A percentile compares a stretch with the other conserved stretches of the same genome.
Evolutionary conservation across 1,140 invertebrate species (phyloP).

Genomic region (Cephus cinctus): DNA sequence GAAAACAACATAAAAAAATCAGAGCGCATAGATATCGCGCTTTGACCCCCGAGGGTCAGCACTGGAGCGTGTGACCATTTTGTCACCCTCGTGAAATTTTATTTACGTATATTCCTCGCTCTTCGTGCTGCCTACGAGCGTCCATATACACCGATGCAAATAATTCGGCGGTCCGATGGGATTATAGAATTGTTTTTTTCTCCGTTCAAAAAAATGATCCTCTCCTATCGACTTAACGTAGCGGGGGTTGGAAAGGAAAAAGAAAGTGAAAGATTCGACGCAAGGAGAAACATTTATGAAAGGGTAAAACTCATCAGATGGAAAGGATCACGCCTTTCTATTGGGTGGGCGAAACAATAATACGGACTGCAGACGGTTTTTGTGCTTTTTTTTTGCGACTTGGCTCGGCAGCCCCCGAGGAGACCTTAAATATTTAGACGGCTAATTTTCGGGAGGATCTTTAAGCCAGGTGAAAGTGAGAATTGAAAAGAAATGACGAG

Average conservation of each 20-base stretch:
- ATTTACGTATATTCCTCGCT: slow-evolving; percentile 44
- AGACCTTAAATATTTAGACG: slow-evolving; percentile 52
- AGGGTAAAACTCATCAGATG: slow-evolving; percentile 41
- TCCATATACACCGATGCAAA: neutral
- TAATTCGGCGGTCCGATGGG: no score
- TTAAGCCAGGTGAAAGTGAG: slow-evolving; percentile 26
- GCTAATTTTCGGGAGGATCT: slow-evolving; percentile 53
- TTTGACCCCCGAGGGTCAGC: slow-evolving; percentile 44
- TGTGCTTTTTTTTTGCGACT: slow-evolving; percentile 35
- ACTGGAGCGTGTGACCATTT: slow-evolving; percentile 49
- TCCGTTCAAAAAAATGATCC: neutral
- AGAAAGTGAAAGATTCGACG: slow-evolving; percentile 1
- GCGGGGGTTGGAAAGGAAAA: neutral
- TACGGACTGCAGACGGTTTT: slow-evolving; percentile 40
- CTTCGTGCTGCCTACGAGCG: neutral
- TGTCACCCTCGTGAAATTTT: slow-evolving; percentile 43
- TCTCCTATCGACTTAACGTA: neutral
- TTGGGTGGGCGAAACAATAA: slow-evolving; percentile 33
- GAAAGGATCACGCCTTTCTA: slow-evolving; percentile 42
- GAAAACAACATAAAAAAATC: slow-evolving; percentile 43
- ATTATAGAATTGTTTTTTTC: no score
- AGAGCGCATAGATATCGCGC: slow-evolving; percentile 32
- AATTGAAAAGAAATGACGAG: slow-evolving; percentile 6
- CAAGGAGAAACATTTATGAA: neutral
- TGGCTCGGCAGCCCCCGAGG: slow-evolving; percentile 19